Percentiles rank a stretch among this genome's conserved stretches.
Evolutionary conservation across 2,113 vertebrate species (phyloP).

Genomic region (Macroglossus sobrinus): DNA sequence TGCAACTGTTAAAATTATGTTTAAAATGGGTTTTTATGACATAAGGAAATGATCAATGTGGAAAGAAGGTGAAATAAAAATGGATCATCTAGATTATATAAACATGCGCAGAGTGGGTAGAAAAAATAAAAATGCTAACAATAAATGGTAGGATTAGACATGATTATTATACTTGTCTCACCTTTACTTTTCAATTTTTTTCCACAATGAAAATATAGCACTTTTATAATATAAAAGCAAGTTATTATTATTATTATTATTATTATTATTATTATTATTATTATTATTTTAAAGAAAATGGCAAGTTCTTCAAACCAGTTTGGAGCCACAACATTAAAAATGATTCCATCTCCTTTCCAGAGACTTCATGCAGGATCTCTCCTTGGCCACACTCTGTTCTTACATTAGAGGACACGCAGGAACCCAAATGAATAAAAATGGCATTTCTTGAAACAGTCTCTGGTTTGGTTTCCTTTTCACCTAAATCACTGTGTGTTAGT

Average conservation of each 20-base stretch:
- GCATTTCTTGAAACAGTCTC: background rate
- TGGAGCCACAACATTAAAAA: constrained; percentile 20
- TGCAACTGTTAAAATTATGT: constrained; percentile 28
- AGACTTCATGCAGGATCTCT: background rate
- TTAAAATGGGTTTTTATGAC: constrained; percentile 24
- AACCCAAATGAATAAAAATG: constrained; percentile 47
- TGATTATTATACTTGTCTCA: background rate
- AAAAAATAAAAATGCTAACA: constrained; percentile 27
- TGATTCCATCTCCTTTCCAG: background rate
- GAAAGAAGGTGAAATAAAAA: constrained; percentile 22
- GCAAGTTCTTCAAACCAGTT: constrained; percentile 38
- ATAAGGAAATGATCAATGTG: constrained; percentile 12
- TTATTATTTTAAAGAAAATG: background rate
- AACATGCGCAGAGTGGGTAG: background rate
- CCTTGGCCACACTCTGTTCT: constrained; percentile 17
- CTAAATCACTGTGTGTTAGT: constrained; percentile 39
- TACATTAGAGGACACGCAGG: background rate
- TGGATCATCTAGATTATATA: constrained; percentile 15
- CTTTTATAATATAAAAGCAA: constrained; percentile 26
- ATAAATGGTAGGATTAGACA: background rate
- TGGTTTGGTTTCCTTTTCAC: background rate
- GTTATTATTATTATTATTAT: background rate
- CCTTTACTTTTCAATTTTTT: constrained; percentile 18
- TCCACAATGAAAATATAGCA: background rate
- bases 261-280: background rate